A percentile compares a stretch with the other conserved stretches of the same genome.
These are phyloP conservation scores for Amyelois transitella DNA, from an alignment of 1,140 invertebrate genomes.

Conservation along the genomic window DNA sequence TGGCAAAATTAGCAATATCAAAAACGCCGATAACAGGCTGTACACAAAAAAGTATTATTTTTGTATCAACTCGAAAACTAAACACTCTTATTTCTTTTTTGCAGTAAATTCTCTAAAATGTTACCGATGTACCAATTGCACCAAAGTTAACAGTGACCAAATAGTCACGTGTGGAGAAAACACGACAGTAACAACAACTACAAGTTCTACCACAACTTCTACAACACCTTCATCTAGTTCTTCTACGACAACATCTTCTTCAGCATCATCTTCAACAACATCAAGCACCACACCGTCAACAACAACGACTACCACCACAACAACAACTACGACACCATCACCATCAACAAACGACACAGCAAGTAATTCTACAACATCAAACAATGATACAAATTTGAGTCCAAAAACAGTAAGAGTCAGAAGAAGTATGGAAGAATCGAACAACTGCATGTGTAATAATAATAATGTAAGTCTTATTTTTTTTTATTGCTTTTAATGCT, in stretches of 20 bases:
- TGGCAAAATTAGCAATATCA: too few relatives aligned
- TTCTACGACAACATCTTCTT: neutral
- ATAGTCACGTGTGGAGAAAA: conserved; percentile 4
- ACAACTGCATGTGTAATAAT: neutral
- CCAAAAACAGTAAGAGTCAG: neutral
- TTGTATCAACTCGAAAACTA: neutral
- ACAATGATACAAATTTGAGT: neutral
- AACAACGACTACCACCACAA: neutral
- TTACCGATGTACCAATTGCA: conserved; percentile 7
- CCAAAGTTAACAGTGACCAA: neutral
- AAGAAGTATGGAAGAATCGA: neutral
- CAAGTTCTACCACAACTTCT: neutral
- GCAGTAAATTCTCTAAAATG: conserved; percentile 30
- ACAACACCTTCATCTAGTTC: neutral
- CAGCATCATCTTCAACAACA: neutral
- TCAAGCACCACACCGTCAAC: neutral
- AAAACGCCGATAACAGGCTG: too few relatives aligned
- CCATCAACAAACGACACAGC: neutral
- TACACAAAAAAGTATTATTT: neutral
- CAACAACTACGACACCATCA: neutral
- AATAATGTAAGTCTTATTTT: neutral
- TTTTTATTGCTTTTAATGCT: too few relatives aligned
- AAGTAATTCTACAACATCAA: neutral
- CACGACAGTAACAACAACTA: neutral
- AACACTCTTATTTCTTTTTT: conserved; percentile 2